Evolutionary conservation across 1,140 invertebrate genomes (phyloP).

Genomic region (Drosophila kohkoa): DNA sequence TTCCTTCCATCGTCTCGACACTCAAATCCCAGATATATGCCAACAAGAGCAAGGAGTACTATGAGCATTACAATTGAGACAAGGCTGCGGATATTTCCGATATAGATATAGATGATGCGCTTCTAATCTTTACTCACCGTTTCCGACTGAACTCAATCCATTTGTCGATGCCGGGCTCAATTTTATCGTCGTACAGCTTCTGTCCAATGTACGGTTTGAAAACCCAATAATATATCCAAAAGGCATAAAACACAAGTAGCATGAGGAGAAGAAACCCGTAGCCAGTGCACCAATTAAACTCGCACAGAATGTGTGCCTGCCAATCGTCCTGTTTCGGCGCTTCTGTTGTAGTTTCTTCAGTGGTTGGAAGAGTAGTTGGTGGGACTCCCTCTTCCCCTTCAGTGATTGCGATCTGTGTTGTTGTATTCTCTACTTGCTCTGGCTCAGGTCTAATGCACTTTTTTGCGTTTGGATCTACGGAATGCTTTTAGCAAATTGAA

Average conservation of each 20-base stretch:
- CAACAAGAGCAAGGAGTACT: background rate
- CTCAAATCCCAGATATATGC: constrained; percentile 35
- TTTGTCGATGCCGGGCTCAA: constrained; percentile 31
- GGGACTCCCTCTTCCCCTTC: background rate
- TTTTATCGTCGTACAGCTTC: constrained; percentile 32
- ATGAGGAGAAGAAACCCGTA: constrained; percentile 35
- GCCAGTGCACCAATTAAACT: constrained; percentile 47
- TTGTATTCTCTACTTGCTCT: background rate
- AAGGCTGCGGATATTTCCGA: constrained; percentile 6
- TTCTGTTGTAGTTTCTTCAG: background rate
- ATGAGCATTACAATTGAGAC: constrained; percentile 43
- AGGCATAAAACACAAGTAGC: constrained; percentile 40
- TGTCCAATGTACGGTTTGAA: constrained; percentile 51
- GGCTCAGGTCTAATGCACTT: background rate
- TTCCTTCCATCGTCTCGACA: constrained; percentile 20
- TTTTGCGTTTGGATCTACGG: background rate
- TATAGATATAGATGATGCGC: background rate
- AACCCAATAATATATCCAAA: constrained; percentile 54
- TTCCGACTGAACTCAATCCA: constrained; percentile 52
- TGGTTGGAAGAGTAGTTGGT: background rate
- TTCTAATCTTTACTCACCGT: constrained; percentile 26
- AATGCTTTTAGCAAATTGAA: background rate
- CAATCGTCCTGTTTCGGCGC: background rate
- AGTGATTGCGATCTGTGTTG: too few species aligned
- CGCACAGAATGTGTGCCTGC: constrained; percentile 25